Conservation (phyloP, 2,113 vertebrate genomes). For the Pogona vitticeps region DNA sequence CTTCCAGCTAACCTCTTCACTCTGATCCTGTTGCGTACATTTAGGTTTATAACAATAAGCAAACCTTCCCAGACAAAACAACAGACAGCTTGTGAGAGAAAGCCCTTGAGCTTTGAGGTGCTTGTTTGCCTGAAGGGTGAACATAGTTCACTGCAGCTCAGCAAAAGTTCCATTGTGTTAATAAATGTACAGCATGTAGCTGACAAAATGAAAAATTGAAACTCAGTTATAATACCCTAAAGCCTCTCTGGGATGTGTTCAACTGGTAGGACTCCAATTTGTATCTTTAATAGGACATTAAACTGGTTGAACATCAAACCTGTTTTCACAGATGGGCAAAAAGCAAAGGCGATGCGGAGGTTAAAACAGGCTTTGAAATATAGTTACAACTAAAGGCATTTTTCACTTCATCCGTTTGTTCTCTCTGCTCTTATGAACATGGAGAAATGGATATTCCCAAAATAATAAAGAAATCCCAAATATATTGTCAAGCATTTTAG, state of each 20-base stretch:
- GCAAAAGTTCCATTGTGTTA: conserved; percentile 59
- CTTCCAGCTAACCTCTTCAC: conserved; percentile 35
- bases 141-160: conserved; percentile 49
- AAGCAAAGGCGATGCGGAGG: conserved; percentile 32
- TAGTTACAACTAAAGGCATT: conserved; percentile 6
- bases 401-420: conserved; percentile 9
- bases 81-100: conserved; percentile 54
- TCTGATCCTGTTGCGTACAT: conserved; percentile 38
- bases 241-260: conserved; percentile 41
- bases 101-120: conserved; percentile 50
- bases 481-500: conserved; percentile 38
- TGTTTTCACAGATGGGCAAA: conserved; percentile 21
- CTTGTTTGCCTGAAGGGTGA: conserved; percentile 65
- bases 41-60: conserved; percentile 53
- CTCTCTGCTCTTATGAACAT: background rate
- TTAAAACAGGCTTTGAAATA: conserved; percentile 24
- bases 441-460: conserved; percentile 14
- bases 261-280: conserved; percentile 45
- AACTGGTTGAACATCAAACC: conserved; percentile 22
- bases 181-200: conserved; percentile 56
- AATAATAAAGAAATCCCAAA: conserved; percentile 30
- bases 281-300: conserved; percentile 51
- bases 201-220: conserved; percentile 58
- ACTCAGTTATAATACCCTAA: conserved; percentile 54
- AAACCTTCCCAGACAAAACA: conserved; percentile 51